Evolutionary conservation across 1,140 invertebrate species (phyloP).

Genomic region (Wasmannia auropunctata): DNA sequence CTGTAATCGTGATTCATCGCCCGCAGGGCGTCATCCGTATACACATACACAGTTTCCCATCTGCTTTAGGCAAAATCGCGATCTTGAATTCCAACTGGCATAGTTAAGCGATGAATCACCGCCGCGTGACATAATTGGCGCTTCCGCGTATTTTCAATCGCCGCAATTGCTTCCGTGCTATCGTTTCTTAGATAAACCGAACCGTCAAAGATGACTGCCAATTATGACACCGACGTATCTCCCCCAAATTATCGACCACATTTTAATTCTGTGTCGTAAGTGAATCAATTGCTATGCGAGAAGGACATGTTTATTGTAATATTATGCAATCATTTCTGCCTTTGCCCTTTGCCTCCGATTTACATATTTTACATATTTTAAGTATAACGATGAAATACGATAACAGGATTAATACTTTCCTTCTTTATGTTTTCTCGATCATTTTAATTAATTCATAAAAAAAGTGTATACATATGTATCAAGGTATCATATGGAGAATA

Average conservation of each 20-base stretch:
- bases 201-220: background rate
- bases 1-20: constrained; percentile 10
- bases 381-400: background rate
- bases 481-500: no score
- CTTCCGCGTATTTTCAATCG: background rate
- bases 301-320: background rate
- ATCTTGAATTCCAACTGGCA: background rate
- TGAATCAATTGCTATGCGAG: background rate
- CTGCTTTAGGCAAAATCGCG: constrained; percentile 7
- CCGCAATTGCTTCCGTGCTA: background rate
- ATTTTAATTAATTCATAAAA: background rate
- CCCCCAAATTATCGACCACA: background rate
- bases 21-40: background rate
- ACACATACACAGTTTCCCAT: constrained; percentile 5
- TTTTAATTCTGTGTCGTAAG: background rate
- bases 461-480: background rate
- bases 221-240: background rate
- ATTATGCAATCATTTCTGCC: background rate
- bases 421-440: background rate
- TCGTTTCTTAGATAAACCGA: background rate
- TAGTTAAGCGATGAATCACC: constrained; percentile 40
- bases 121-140: background rate
- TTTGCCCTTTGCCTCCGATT: background rate
- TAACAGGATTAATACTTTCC: background rate
- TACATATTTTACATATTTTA: background rate